Percentiles rank a stretch among this genome's conserved stretches.
These are phyloP conservation scores for Cyanoliseus patagonus DNA, from an alignment of 2,113 vertebrate genomes.

Conservation along the genomic window DNA sequence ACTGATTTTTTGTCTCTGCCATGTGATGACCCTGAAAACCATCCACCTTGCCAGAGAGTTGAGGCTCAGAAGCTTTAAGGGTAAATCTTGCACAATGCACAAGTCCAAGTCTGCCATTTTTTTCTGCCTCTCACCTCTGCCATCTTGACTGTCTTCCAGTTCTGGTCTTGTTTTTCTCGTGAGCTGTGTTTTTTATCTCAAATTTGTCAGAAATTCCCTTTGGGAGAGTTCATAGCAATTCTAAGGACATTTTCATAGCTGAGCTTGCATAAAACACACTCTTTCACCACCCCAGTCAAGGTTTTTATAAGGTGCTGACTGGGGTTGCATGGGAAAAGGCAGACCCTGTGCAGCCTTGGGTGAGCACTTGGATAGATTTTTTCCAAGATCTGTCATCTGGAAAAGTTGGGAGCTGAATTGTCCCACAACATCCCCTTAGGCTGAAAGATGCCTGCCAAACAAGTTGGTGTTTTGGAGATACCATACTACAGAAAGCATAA, in stretches of 20 bases:
- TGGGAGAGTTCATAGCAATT: neutral
- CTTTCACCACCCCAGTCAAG: neutral
- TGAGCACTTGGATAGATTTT: neutral
- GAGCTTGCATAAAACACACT: neutral
- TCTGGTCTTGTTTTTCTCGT: neutral
- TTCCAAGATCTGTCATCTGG: neutral
- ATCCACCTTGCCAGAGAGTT: neutral
- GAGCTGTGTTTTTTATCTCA: neutral
- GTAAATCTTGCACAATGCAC: neutral
- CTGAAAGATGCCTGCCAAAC: neutral
- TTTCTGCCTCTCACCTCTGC: neutral
- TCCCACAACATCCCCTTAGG: neutral
- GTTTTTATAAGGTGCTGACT: neutral
- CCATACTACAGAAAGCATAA: neutral
- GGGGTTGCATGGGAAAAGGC: neutral
- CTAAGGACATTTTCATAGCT: neutral
- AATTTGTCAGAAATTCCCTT: neutral
- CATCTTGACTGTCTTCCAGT: neutral
- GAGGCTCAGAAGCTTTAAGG: neutral
- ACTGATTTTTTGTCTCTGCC: neutral
- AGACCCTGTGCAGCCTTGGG: neutral
- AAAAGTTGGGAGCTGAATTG: neutral
- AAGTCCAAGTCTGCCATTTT: neutral
- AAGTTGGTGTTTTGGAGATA: neutral
- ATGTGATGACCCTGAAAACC: slow-evolving; percentile 9